Evolutionary conservation across 2,888 invertebrate genomes (phyloP).

Genomic region (Morpho deidamia): DNA sequence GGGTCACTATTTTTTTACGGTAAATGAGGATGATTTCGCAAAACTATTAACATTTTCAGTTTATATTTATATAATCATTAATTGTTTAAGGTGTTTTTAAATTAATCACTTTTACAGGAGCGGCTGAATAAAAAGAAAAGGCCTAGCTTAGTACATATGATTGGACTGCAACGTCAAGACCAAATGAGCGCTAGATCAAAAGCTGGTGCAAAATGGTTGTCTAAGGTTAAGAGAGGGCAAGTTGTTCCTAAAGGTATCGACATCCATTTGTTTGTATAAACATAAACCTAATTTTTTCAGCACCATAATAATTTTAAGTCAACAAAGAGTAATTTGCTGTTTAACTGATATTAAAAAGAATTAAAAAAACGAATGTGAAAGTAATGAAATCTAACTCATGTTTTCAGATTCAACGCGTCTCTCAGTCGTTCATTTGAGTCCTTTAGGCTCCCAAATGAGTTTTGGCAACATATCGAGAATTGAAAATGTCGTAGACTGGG

Average conservation of each 20-base stretch:
- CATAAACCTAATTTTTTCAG: too few species aligned
- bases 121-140: constrained; percentile 84
- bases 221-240: constrained; percentile 91
- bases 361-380: too few species aligned
- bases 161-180: constrained; percentile 83
- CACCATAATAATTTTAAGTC: too few species aligned
- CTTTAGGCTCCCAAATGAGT: constrained; percentile 90
- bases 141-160: constrained; percentile 90
- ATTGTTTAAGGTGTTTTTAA: too few species aligned
- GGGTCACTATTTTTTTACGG: too few species aligned
- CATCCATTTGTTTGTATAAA: background rate
- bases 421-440: constrained; percentile 89
- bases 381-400: background rate
- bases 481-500: constrained; percentile 95
- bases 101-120: constrained; percentile 52
- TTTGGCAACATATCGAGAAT: constrained; percentile 88
- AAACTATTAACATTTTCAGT: too few species aligned
- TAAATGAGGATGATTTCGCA: too few species aligned
- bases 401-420: constrained; percentile 84
- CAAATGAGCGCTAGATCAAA: constrained; percentile 90
- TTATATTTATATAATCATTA: too few species aligned
- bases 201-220: constrained; percentile 93
- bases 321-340: too few species aligned
- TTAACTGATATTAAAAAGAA: too few species aligned
- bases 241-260: constrained; percentile 84